These are phyloP conservation scores for Ibycter americanus DNA, from an alignment of 2,797 vertebrate genomes.

Conservation along the genomic window DNA sequence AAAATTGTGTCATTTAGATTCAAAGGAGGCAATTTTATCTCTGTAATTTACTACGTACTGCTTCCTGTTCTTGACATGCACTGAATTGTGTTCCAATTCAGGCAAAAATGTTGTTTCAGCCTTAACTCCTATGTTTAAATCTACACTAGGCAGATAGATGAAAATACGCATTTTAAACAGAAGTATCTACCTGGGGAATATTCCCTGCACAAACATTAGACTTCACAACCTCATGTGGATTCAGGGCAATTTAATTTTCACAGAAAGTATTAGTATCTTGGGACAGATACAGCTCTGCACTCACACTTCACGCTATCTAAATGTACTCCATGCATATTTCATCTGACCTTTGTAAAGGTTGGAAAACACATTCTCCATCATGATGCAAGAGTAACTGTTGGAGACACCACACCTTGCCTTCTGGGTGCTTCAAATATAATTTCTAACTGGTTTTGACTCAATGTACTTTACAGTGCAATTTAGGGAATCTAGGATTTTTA, in stretches of 20 bases:
- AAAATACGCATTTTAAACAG: slow-evolving; percentile 57
- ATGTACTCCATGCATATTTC: slow-evolving; percentile 38
- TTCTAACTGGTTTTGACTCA: neutral
- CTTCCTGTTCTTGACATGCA: neutral
- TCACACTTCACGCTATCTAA: slow-evolving; percentile 1
- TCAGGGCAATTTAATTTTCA: slow-evolving; percentile 47
- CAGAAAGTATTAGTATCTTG: slow-evolving; percentile 34
- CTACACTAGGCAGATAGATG: neutral
- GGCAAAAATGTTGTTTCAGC: slow-evolving; percentile 29
- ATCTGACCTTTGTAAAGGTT: slow-evolving; percentile 48
- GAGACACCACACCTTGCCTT: neutral
- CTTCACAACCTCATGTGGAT: slow-evolving; percentile 40
- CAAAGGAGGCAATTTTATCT: slow-evolving; percentile 7
- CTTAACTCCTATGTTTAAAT: slow-evolving; percentile 24
- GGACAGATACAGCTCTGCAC: neutral
- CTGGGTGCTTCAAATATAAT: neutral
- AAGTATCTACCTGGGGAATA: slow-evolving; percentile 12
- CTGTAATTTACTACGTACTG: neutral
- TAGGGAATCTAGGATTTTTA: neutral
- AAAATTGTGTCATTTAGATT: neutral
- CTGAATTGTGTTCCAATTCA: neutral
- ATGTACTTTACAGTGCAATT: neutral
- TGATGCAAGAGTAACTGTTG: neutral
- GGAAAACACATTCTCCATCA: neutral
- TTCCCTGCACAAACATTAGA: slow-evolving; percentile 23